Percentiles rank a stretch among this genome's conserved stretches.
These are phyloP conservation scores for Leptopilina drosophilae DNA, from an alignment of 2,888 invertebrate species.

Conservation along the genomic window DNA sequence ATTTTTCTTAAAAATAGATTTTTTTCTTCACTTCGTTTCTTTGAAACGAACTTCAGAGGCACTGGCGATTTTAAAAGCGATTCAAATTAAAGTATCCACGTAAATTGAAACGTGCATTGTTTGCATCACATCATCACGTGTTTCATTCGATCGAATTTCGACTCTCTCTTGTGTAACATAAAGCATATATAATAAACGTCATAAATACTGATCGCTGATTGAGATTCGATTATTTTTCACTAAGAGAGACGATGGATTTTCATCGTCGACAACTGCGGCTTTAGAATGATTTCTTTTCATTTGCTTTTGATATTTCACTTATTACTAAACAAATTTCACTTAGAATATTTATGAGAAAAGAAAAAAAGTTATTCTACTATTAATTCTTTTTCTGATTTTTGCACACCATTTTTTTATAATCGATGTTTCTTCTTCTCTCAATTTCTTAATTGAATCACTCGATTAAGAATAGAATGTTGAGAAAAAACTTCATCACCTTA, in stretches of 20 bases:
- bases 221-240: conserved; percentile 25
- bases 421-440: too few species aligned
- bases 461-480: too few species aligned
- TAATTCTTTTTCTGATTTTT: background rate
- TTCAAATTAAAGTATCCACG: conserved; percentile 6
- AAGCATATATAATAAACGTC: conserved; percentile 15
- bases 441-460: too few species aligned
- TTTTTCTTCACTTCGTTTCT: background rate
- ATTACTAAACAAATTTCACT: too few species aligned
- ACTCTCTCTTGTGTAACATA: conserved; percentile 24
- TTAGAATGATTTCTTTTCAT: conserved; percentile 12
- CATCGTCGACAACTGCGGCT: conserved; percentile 23
- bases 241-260: conserved; percentile 21
- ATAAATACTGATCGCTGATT: conserved; percentile 12
- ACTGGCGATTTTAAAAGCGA: background rate
- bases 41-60: background rate
- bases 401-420: background rate
- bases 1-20: too few species aligned
- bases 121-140: conserved; percentile 11
- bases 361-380: too few species aligned
- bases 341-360: background rate
- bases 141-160: conserved; percentile 30
- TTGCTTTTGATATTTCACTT: conserved; percentile 5
- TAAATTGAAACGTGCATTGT: conserved; percentile 30
- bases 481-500: background rate